phyloP scores from a whole-genome alignment of 2,797 vertebrate species.

The Spea hammondii region DNA sequence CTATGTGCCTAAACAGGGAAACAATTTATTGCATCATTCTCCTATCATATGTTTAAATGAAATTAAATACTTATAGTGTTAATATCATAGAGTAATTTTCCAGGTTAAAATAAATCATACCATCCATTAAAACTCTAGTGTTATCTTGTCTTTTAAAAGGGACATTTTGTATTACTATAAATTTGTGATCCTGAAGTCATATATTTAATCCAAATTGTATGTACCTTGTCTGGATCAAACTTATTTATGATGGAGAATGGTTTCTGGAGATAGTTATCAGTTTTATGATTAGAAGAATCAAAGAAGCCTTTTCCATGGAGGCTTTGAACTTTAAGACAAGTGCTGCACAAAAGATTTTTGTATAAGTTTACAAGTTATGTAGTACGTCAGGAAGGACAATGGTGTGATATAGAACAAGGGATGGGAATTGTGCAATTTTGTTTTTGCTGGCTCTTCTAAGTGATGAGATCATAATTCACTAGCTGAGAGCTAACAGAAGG shows the following conservation, averaged over 20 bases:
- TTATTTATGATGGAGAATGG: constrained; percentile 34
- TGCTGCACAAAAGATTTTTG: constrained; percentile 27
- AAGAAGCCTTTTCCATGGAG: constrained; percentile 36
- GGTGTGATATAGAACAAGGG: constrained; percentile 60
- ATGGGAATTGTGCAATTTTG: constrained; percentile 63
- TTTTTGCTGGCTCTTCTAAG: constrained; percentile 65
- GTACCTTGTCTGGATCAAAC: constrained; percentile 15
- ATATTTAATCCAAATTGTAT: constrained; percentile 36
- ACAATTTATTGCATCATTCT: too few species aligned
- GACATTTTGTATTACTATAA: constrained; percentile 28
- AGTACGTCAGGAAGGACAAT: constrained; percentile 56
- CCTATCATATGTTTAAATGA: not conserved
- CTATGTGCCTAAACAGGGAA: too few species aligned
- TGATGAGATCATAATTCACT: constrained; percentile 74
- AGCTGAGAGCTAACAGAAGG: constrained; percentile 79
- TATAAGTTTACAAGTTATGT: constrained; percentile 57
- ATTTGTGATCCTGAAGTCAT: constrained; percentile 17
- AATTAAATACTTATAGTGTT: not conserved
- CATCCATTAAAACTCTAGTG: not conserved
- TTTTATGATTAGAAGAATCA: constrained; percentile 39
- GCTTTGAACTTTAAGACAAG: constrained; percentile 35
- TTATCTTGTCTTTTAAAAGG: not conserved
- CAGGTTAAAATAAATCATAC: not conserved
- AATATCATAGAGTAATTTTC: not conserved
- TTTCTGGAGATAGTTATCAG: constrained; percentile 36